phyloP scores from a whole-genome alignment of 2,888 invertebrate genomes.

The Blastobasis adustella region DNA sequence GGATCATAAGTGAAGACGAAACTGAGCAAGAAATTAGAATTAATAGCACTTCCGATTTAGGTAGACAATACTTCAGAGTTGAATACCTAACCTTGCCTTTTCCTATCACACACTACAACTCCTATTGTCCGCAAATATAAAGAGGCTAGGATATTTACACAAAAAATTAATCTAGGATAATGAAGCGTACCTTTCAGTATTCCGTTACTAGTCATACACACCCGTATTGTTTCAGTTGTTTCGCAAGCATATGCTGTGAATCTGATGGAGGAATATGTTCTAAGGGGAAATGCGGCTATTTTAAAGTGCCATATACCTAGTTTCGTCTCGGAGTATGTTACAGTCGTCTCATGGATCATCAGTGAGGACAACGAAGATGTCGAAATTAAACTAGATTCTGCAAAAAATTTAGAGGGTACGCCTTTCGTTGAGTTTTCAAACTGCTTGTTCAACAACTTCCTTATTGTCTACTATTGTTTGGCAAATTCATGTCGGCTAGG shows the following conservation, averaged over 20 bases:
- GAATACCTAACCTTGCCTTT: too few species aligned
- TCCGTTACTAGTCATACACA: constrained; percentile 11
- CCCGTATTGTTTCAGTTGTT: constrained; percentile 83
- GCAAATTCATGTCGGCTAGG: constrained; percentile 26
- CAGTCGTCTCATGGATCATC: constrained; percentile 90
- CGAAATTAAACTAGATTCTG: constrained; percentile 61
- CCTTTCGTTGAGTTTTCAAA: background rate
- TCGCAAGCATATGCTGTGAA: constrained; percentile 92
- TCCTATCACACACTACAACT: too few species aligned
- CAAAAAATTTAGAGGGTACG: constrained; percentile 53
- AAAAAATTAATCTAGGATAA: too few species aligned
- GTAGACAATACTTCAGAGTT: constrained; percentile 25
- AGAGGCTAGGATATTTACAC: too few species aligned
- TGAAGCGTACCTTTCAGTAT: too few species aligned
- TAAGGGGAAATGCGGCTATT: constrained; percentile 92
- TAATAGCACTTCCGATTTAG: constrained; percentile 46
- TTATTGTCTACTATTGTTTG: too few species aligned
- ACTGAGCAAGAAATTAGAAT: constrained; percentile 58
- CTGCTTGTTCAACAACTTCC: too few species aligned
- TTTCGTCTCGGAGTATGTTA: constrained; percentile 93
- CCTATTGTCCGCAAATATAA: too few species aligned
- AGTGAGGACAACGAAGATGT: constrained; percentile 76
- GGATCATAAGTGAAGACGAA: constrained; percentile 86
- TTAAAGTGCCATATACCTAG: constrained; percentile 95
- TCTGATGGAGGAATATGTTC: constrained; percentile 94